Evolutionary conservation across 2,113 vertebrate genomes (phyloP).

Genomic region (Promerops cafer): DNA sequence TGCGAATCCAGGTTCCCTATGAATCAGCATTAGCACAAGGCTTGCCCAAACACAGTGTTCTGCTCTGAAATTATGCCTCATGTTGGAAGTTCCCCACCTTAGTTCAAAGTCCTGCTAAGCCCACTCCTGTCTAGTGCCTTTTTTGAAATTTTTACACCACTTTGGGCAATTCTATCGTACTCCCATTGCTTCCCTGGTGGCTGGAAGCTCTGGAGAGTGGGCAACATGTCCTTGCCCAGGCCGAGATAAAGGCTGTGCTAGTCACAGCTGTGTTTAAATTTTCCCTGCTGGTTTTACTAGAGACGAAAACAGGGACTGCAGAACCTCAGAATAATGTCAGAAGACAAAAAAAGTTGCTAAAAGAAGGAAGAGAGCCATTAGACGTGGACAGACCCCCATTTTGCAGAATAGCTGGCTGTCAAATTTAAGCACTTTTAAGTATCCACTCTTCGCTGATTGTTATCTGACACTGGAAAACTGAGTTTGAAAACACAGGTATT

Average conservation of each 20-base stretch:
- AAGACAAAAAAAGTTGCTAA: neutral
- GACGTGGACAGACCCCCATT: neutral
- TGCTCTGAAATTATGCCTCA: neutral
- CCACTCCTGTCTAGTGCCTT: neutral
- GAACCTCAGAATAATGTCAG: neutral
- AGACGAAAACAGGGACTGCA: neutral
- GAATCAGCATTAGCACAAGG: neutral
- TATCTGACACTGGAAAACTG: neutral
- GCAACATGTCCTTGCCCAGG: accelerated
- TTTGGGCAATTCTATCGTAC: accelerated
- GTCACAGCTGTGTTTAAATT: neutral
- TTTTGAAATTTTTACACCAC: neutral
- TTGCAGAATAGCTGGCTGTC: neutral
- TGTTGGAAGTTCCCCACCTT: neutral
- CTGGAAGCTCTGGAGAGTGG: neutral
- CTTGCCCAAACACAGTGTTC: neutral
- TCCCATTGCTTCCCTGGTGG: neutral
- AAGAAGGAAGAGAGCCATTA: neutral
- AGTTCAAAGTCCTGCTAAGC: neutral
- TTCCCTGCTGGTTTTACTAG: neutral
- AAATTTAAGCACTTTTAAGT: neutral
- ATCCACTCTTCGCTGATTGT: neutral
- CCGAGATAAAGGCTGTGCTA: neutral
- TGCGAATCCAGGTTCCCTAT: neutral
- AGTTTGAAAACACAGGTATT: neutral